Percentiles rank a stretch among this genome's conserved stretches.
Evolutionary conservation across 2,113 vertebrate species (phyloP).

Genomic region (Prionailurus viverrinus): DNA sequence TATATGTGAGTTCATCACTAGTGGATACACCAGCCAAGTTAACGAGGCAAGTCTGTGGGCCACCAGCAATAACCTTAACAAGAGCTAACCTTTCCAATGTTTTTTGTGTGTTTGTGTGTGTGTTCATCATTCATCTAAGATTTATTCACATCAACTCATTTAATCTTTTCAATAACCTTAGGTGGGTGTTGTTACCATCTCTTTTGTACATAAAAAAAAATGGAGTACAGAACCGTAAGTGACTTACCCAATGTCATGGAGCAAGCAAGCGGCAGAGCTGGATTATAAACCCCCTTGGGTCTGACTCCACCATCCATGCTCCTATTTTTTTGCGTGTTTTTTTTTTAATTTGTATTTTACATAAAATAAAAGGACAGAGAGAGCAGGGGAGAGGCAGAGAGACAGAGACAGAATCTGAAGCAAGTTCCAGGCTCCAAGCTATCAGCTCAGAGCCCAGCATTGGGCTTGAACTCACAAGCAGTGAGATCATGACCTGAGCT

Average conservation of each 20-base stretch:
- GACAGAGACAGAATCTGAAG: too few species aligned
- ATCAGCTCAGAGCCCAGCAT: too few species aligned
- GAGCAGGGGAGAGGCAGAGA: too few species aligned
- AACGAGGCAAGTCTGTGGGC: not conserved
- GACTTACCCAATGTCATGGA: not conserved
- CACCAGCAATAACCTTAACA: not conserved
- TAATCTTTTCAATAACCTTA: not conserved
- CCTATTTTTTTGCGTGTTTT: too few species aligned
- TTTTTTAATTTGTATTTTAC: too few species aligned
- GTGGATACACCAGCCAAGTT: not conserved
- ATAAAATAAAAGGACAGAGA: too few species aligned
- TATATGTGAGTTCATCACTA: not conserved
- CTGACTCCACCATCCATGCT: not conserved
- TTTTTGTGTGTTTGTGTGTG: not conserved
- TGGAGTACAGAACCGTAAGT: not conserved
- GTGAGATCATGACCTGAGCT: too few species aligned
- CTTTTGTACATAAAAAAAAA: not conserved
- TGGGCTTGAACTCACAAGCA: too few species aligned
- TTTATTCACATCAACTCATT: not conserved
- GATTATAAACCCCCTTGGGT: not conserved
- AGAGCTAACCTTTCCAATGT: not conserved
- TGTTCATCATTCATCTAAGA: not conserved
- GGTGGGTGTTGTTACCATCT: not conserved
- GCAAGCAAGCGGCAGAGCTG: not conserved
- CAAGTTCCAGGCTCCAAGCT: too few species aligned